Conservation (phyloP, 1,140 invertebrate genomes). For the Cydia fagiglandana region DNA sequence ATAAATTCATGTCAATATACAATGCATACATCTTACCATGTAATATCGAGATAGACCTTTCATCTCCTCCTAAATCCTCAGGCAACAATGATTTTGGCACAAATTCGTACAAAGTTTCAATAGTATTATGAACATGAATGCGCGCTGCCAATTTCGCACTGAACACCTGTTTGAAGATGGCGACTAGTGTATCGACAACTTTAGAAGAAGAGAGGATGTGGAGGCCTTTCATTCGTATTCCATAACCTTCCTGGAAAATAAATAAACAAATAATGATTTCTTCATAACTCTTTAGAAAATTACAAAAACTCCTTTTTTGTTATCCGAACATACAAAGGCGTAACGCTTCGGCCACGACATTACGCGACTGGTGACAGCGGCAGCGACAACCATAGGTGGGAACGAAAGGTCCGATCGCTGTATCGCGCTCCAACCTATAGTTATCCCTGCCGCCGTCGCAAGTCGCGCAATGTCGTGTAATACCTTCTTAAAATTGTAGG, state of each 20-base stretch:
- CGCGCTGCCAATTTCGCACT: conserved; percentile 8
- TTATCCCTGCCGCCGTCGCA: too few species aligned
- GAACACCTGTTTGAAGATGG: not conserved
- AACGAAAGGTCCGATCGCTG: too few species aligned
- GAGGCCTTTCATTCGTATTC: conserved; percentile 5
- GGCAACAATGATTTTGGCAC: not conserved
- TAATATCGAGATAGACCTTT: not conserved
- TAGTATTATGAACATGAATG: not conserved
- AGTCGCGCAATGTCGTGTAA: too few species aligned
- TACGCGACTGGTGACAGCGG: too few species aligned
- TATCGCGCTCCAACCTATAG: too few species aligned
- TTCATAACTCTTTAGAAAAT: not conserved
- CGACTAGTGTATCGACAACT: not conserved
- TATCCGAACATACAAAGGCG: too few species aligned
- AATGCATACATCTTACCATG: not conserved
- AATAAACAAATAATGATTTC: not conserved
- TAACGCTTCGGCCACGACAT: too few species aligned
- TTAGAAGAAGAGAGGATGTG: conserved; percentile 7
- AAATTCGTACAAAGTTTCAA: not conserved
- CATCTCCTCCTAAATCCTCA: not conserved
- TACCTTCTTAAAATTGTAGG: too few species aligned
- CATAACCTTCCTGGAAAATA: conserved; percentile 5
- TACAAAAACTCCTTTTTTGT: too few species aligned
- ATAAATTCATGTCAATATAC: not conserved
- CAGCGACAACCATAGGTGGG: too few species aligned